phyloP scores from a whole-genome alignment of 2,797 vertebrate genomes.

The Netta rufina region DNA sequence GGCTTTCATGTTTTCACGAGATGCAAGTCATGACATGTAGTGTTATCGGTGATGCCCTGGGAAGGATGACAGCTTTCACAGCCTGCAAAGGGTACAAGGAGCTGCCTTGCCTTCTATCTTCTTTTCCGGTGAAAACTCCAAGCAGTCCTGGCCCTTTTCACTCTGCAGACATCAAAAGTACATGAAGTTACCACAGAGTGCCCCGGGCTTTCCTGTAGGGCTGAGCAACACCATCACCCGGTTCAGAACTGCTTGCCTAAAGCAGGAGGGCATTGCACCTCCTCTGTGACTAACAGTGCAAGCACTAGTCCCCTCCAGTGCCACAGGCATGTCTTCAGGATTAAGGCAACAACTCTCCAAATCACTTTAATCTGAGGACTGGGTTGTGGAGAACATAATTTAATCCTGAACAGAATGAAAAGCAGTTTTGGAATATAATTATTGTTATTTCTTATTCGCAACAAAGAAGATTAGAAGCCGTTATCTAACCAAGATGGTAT shows the following conservation, averaged over 20 bases:
- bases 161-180: too few species aligned
- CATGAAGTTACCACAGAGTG: background rate
- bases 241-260: background rate
- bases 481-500: background rate
- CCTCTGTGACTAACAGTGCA: background rate
- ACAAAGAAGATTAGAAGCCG: background rate
- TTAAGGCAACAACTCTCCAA: background rate
- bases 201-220: rapidly evolving
- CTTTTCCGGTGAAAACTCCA: background rate
- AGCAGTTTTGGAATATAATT: background rate
- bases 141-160: background rate
- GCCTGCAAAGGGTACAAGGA: background rate
- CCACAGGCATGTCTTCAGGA: background rate
- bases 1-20: background rate
- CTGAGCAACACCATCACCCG: background rate
- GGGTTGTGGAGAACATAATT: background rate
- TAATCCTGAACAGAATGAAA: background rate
- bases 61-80: background rate
- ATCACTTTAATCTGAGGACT: background rate
- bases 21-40: background rate
- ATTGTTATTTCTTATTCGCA: background rate
- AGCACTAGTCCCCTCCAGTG: background rate
- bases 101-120: background rate
- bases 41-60: rapidly evolving
- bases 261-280: too few species aligned